phyloP scores from a whole-genome alignment of 2,113 vertebrate species.

The Odontophorus gujanensis region DNA sequence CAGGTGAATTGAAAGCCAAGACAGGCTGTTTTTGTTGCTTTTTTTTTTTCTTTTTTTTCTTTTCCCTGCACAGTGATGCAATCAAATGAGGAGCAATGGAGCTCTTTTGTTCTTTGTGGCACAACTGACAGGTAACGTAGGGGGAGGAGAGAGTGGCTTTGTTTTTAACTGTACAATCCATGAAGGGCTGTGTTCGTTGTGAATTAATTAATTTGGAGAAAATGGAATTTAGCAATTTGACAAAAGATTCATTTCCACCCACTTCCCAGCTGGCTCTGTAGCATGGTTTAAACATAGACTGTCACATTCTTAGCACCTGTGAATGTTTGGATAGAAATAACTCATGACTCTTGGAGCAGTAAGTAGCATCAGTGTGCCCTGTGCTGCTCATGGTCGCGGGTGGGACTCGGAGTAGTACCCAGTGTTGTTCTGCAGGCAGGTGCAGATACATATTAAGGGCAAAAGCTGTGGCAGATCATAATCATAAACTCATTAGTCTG shows the following conservation, averaged over 20 bases:
- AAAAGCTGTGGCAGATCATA: background rate
- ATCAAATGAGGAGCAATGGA: background rate
- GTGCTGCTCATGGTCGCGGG: background rate
- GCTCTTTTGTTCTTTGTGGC: background rate
- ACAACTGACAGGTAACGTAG: background rate
- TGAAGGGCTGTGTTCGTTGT: slow-evolving; percentile 30
- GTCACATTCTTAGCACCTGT: slow-evolving; percentile 32
- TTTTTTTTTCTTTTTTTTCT: background rate
- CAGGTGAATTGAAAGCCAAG: background rate
- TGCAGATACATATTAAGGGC: background rate
- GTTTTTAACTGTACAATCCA: slow-evolving; percentile 26
- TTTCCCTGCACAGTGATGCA: background rate
- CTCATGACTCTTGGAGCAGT: background rate
- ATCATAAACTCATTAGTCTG: slow-evolving; percentile 5
- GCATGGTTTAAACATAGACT: background rate
- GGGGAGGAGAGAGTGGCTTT: slow-evolving; percentile 6
- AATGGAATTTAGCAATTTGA: slow-evolving; percentile 25
- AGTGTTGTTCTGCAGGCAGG: background rate
- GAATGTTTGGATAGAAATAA: background rate
- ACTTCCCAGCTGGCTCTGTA: slow-evolving; percentile 43
- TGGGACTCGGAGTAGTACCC: background rate
- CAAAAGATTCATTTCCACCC: slow-evolving; percentile 52
- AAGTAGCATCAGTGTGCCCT: background rate
- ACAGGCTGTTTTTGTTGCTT: background rate
- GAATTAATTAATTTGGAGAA: slow-evolving; percentile 47